These are phyloP conservation scores for Pituophis catenifer DNA, from an alignment of 2,113 vertebrate genomes.

Conservation along the genomic window DNA sequence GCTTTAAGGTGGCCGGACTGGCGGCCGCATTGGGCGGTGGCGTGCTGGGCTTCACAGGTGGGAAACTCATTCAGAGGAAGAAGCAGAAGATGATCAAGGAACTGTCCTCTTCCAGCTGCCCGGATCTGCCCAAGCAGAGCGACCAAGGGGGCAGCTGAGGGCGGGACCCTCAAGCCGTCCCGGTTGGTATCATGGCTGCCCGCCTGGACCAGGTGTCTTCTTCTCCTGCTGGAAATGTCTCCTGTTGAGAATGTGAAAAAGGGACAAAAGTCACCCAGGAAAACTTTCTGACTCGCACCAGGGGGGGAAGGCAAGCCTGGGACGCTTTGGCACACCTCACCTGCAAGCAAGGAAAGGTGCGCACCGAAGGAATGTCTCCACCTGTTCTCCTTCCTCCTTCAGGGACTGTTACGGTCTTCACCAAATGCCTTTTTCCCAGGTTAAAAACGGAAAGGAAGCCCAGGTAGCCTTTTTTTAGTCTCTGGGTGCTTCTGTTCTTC, in stretches of 20 bases:
- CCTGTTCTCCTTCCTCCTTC: background rate
- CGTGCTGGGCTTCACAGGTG: constrained; percentile 90
- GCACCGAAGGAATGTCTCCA: constrained; percentile 3
- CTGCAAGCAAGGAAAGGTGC: background rate
- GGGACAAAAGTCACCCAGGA: background rate
- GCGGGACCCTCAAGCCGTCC: background rate
- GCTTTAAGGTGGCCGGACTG: constrained; percentile 91
- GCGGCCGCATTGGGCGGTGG: constrained; percentile 91
- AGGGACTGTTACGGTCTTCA: background rate
- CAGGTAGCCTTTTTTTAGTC: background rate
- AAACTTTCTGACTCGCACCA: background rate
- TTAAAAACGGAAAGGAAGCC: background rate
- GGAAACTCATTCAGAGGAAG: constrained; percentile 87
- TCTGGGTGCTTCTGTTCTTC: no score
- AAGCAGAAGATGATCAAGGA: constrained; percentile 76
- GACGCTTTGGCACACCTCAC: background rate
- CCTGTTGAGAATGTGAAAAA: background rate
- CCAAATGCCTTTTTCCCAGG: background rate
- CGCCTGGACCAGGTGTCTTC: background rate
- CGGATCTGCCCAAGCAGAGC: constrained; percentile 62
- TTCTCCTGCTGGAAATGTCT: background rate
- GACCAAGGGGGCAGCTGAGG: constrained; percentile 71
- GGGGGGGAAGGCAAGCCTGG: background rate
- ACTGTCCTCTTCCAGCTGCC: constrained; percentile 68
- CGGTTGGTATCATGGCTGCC: no score